These are phyloP conservation scores for Dromiciops gliroides DNA, from an alignment of 2,113 vertebrate species.

Conservation along the genomic window DNA sequence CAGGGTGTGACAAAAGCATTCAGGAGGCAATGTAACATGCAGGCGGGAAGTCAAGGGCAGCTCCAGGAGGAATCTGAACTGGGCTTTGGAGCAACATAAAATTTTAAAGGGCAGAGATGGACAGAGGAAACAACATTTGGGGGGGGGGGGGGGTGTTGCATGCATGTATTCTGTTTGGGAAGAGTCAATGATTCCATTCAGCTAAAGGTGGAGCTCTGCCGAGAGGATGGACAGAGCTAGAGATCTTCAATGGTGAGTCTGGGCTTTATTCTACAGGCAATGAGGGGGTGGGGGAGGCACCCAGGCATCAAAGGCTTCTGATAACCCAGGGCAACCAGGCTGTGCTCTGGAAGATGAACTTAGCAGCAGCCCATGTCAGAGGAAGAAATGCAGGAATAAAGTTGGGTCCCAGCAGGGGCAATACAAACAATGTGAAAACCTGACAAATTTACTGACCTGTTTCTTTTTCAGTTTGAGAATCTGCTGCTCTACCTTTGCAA, in stretches of 20 bases:
- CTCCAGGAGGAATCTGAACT: neutral
- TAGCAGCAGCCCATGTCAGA: neutral
- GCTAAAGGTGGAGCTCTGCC: neutral
- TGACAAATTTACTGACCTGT: conserved; percentile 86
- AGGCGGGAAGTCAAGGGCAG: neutral
- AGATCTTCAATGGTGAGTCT: neutral
- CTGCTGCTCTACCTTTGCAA: conserved; percentile 99
- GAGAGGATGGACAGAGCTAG: neutral
- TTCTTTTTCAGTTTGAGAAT: conserved; percentile 99
- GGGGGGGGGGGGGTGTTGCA: no score
- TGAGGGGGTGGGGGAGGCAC: no score
- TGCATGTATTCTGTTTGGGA: neutral
- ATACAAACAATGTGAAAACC: neutral
- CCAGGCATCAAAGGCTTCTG: neutral
- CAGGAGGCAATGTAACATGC: no score
- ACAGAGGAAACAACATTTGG: neutral
- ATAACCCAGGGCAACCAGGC: neutral
- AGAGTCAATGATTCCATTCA: neutral
- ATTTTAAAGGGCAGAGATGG: neutral
- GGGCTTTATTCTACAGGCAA: neutral
- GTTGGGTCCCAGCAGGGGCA: neutral
- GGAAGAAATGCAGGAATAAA: neutral
- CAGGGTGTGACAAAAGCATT: no score
- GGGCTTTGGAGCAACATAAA: neutral
- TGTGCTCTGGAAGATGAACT: neutral